Percentiles rank a stretch among this genome's conserved stretches.
Conservation (phyloP, 2,797 vertebrate species). For the Characodon lateralis region DNA sequence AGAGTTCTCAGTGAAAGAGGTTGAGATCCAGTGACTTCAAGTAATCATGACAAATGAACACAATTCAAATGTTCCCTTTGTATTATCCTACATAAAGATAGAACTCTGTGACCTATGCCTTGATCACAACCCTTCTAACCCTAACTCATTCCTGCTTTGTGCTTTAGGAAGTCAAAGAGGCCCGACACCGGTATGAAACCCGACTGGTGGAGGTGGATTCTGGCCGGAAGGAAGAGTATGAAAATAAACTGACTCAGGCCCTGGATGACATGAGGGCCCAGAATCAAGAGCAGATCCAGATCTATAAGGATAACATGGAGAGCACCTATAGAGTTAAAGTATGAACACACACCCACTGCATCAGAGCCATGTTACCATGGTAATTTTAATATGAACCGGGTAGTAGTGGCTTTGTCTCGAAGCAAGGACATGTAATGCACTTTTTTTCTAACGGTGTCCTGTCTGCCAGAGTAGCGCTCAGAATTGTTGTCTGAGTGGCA, state of each 20-base stretch:
- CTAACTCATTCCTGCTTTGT: neutral
- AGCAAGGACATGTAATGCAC: too few species aligned
- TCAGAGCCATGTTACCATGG: neutral
- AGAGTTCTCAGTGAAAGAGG: too few species aligned
- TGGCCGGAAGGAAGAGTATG: constrained; percentile 85
- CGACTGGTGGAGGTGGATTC: constrained; percentile 87
- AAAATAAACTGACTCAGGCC: constrained; percentile 86
- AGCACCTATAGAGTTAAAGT: constrained; percentile 86
- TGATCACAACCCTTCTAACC: neutral
- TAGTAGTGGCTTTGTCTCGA: too few species aligned
- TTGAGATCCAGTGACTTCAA: too few species aligned
- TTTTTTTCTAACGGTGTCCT: too few species aligned
- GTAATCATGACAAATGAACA: too few species aligned
- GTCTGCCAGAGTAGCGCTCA: too few species aligned
- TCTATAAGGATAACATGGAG: constrained; percentile 90
- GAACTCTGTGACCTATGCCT: too few species aligned
- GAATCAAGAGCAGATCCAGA: constrained; percentile 85
- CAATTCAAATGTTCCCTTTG: neutral
- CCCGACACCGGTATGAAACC: constrained; percentile 80
- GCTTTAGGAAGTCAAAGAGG: constrained; percentile 90
- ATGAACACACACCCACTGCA: neutral
- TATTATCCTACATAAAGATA: too few species aligned
- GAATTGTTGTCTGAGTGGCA: too few species aligned
- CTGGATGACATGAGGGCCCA: constrained; percentile 86
- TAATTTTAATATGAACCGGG: neutral